Conservation (phyloP, 2,797 vertebrate genomes). For the Syngnathus acus region DNA sequence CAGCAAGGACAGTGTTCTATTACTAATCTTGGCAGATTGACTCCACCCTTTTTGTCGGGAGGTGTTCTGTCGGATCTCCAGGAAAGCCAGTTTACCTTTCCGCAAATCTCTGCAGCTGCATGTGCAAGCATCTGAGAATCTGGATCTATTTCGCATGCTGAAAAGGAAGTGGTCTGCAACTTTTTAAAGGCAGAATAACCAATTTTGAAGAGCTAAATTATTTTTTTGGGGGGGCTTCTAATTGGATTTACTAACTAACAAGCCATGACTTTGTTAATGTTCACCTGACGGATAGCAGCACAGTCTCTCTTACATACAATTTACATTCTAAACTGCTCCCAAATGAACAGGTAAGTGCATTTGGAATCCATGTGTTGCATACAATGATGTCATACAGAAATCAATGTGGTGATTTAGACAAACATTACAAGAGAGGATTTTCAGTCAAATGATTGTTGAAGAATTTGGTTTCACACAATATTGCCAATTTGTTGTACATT, state of each 20-base stretch:
- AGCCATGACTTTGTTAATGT: constrained; percentile 48
- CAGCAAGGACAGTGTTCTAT: constrained; percentile 23
- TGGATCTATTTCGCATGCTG: constrained; percentile 34
- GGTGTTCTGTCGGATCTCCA: constrained; percentile 46
- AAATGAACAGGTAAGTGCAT: constrained; percentile 55
- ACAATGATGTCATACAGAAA: constrained; percentile 7
- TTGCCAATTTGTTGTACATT: neutral
- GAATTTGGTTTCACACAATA: neutral
- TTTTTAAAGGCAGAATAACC: constrained; percentile 12
- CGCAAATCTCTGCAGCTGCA: constrained; percentile 38
- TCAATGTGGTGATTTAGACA: neutral
- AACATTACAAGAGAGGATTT: neutral
- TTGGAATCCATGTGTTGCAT: neutral
- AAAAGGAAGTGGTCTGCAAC: constrained; percentile 14
- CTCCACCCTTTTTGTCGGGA: constrained; percentile 65
- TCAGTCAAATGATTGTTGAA: neutral
- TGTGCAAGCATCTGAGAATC: constrained; percentile 26
- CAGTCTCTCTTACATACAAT: constrained; percentile 35
- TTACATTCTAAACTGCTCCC: constrained; percentile 26
- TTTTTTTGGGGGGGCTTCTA: constrained; percentile 8
- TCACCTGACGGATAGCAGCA: constrained; percentile 35
- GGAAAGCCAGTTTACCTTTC: constrained; percentile 49
- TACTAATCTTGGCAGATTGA: constrained; percentile 61
- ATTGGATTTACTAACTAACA: constrained; percentile 46
- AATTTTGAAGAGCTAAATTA: constrained; percentile 1